Evolutionary conservation across 2,797 vertebrate genomes (phyloP), one percentile per base, ranked within the genome.

Genomic region (Eutrigla gurnardus): DNA sequence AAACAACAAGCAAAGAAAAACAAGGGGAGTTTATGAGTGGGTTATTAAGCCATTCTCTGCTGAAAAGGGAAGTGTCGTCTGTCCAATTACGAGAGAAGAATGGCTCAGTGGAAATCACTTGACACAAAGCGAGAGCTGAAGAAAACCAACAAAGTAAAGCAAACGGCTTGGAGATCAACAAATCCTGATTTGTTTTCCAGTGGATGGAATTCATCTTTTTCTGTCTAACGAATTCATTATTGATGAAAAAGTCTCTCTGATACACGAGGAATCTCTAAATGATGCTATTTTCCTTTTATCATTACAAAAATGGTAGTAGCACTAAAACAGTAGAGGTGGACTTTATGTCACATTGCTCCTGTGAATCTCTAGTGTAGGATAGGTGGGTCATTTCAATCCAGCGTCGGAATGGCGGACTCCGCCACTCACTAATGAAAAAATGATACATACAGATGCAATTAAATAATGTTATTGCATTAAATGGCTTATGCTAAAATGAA

Each of bases 71-170:
- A 73, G 83, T 75, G 78, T 71, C 60, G 46, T 50, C 62, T 73
- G 77, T 86, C 60, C 75, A 84, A 87, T 86, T 82, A 63, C 40
- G 77, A 65, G 47, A 85, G 73, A 88, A 49, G 35, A 84, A 85
- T 49, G 66, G 18, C 64, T 83, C 50, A 3, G 63, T 52, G 65
- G 25, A 83, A 86, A 75, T 59, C 57, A 69, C 83, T 72, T 70
- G 47, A 82, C 73, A 76, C 61, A 46, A 64, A 77, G 36, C 9
- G 4, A 64, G 55, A 75, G 45, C 59, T 49, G 9, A 36, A 47
- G 49, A 68, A 25, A 42, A 62, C 14, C 36, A 66, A 60, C 46
- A 75, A 54, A 80, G 36, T 52, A 14, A 63, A 53, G 11, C 10
- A 35, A 78, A 54, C 25, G 53, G 39, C 53, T n/a, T 6, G 4